Base-by-base conservation (phyloP, 1,140 invertebrate species). In the Eufriesea mexicana region DNA sequence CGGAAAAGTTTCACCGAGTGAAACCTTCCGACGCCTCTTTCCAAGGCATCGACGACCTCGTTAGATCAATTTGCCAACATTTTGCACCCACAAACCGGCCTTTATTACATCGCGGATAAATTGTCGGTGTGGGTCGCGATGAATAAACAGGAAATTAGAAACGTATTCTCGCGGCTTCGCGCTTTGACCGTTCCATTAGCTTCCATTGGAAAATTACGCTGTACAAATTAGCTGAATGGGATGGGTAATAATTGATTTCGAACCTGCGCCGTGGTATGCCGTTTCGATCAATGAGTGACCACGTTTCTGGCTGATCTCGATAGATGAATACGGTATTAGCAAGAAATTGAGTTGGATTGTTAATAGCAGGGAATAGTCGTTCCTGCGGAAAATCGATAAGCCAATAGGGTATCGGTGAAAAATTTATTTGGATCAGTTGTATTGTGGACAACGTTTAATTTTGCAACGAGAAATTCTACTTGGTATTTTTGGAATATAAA, bases 81-180 rank as follows among this genome's bases (percentile, higher is more conserved):
- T 86, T 84, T 67, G 85, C 86, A 87, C 85, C 86, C 86, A 86
- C 86, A 76, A 86, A 59, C 79, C 68, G 84, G 20, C 86, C 59
- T 71, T 86, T 77, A 87, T 87, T 86, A 67, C 72, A 79, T 79
- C 73, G 79, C 73, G 68, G 84, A 86, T 77, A 85, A 86, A 87
- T 85, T 72, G 59, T 86, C 71, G 35, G 85, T 55, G 86, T 86
- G 66, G 75, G 80, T 67, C 47, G 79, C 64, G 71, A 14, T 73
- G 64, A 84, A 87, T 87, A 86, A 87, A 86, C 86, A 87, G 86
- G 86, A 87, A 87, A 87, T 87, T 86, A 86, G 86, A 87, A 87
- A 84, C 81, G 82, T 79, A 86, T 87, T 72, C 84, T 35, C 57
- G 61, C 59, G 76, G 28, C 35, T 70, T 35, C n/a, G 35, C 45